A percentile compares a stretch with the other conserved stretches of the same genome.
These are phyloP conservation scores for Callionymus lyra DNA, from an alignment of 2,113 vertebrate genomes.

Conservation along the genomic window DNA sequence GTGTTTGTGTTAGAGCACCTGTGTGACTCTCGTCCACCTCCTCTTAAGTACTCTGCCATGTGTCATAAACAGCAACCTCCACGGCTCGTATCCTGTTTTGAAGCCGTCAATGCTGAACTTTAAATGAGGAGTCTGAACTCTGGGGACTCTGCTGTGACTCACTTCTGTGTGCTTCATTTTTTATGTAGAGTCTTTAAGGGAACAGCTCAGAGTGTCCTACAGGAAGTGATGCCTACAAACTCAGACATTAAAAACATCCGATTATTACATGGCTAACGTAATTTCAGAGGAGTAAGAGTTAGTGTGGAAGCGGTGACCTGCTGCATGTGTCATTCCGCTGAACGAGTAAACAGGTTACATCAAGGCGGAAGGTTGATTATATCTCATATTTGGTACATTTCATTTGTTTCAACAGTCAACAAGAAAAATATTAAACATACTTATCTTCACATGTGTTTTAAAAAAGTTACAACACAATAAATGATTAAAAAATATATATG, in stretches of 20 bases:
- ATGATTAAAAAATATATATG: too few relatives aligned
- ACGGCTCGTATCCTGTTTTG: constrained; percentile 68
- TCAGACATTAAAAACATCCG: constrained; percentile 64
- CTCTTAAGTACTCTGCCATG: constrained; percentile 52
- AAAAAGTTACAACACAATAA: too few relatives aligned
- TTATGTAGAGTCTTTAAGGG: constrained; percentile 69
- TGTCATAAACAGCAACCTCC: constrained; percentile 56
- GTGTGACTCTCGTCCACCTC: constrained; percentile 52
- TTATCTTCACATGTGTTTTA: too few relatives aligned
- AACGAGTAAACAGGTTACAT: too few relatives aligned
- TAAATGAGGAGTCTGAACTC: constrained; percentile 45
- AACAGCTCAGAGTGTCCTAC: constrained; percentile 52
- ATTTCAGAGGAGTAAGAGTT: constrained; percentile 40
- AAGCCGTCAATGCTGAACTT: constrained; percentile 64
- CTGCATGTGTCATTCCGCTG: constrained; percentile 55
- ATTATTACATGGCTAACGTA: constrained; percentile 36
- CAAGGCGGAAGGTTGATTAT: constrained; percentile 47
- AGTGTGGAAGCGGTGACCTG: constrained; percentile 51
- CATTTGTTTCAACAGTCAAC: too few relatives aligned
- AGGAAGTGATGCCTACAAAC: constrained; percentile 71
- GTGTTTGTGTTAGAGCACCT: constrained; percentile 10
- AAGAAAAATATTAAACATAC: too few relatives aligned
- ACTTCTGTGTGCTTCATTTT: constrained; percentile 67
- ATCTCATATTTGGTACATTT: too few relatives aligned
- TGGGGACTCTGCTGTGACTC: constrained; percentile 57